A percentile compares a stretch with the other conserved stretches of the same genome.
These are phyloP conservation scores for Trididemnum miniatum DNA, from an alignment of 23 tunicate species.

Conservation along the genomic window DNA sequence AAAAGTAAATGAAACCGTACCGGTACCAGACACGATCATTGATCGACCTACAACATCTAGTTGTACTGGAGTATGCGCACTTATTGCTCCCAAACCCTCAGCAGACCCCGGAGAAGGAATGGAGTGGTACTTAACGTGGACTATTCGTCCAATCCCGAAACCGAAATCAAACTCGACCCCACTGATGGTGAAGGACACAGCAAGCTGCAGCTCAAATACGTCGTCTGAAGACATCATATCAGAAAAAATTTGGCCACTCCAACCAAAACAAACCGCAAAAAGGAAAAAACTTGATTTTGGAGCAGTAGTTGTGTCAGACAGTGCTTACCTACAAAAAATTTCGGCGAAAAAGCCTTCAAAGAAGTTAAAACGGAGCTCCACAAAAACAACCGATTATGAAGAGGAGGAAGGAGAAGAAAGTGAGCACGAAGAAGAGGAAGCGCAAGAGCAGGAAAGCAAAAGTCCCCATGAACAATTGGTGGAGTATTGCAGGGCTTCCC, in stretches of 20 bases:
- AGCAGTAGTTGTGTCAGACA: background rate
- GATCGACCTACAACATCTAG: background rate
- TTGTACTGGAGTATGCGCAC: background rate
- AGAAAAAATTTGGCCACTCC: background rate
- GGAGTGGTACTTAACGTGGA: slow-evolving; percentile 3
- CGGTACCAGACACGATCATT: background rate
- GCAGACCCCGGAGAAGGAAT: background rate
- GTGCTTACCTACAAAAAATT: background rate
- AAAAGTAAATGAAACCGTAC: background rate
- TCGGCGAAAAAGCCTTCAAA: background rate
- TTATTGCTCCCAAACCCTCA: background rate
- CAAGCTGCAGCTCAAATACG: background rate
- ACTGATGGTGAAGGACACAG: background rate
- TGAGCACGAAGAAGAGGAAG: background rate
- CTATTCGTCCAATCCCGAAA: background rate
- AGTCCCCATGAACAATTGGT: no score
- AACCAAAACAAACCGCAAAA: background rate
- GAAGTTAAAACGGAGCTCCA: background rate
- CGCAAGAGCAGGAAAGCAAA: no score
- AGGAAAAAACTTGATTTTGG: background rate
- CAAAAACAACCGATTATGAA: background rate
- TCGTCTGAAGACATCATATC: background rate
- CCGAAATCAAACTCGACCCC: background rate
- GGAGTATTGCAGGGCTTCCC: no score
- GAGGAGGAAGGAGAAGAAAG: background rate